phyloP scores from a whole-genome alignment of 2,797 vertebrate species.

The Cyclopterus lumpus region DNA sequence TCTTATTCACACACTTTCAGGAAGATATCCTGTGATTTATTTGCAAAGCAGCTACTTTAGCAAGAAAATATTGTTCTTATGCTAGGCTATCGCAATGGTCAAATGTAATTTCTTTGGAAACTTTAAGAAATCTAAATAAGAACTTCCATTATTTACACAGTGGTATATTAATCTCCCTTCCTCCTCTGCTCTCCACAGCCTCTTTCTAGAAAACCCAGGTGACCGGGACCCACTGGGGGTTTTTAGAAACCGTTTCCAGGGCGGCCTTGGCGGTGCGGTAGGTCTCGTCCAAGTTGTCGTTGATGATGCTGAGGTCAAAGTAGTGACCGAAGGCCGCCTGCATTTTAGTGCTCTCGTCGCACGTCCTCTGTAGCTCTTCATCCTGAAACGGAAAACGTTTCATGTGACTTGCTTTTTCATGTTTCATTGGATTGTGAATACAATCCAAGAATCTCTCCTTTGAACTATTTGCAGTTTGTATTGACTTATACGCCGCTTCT shows the following conservation, averaged over 20 bases:
- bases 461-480: background rate
- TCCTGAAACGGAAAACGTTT: slow-evolving; percentile 81
- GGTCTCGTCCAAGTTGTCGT: slow-evolving; percentile 91
- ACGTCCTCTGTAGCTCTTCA: slow-evolving; percentile 88
- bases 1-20: background rate
- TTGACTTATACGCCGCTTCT: background rate
- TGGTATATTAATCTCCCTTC: background rate
- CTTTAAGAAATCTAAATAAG: background rate
- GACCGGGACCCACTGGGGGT: slow-evolving; percentile 95
- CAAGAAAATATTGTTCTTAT: background rate
- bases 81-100: background rate
- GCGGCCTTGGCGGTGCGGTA: slow-evolving; percentile 88
- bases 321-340: slow-evolving; percentile 91
- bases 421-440: slow-evolving; percentile 58
- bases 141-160: slow-evolving; percentile 18
- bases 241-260: slow-evolving; percentile 88
- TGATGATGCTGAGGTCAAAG: slow-evolving; percentile 93
- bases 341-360: slow-evolving; percentile 90
- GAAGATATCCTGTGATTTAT: background rate
- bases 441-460: slow-evolving; percentile 8
- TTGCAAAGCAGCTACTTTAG: background rate
- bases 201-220: slow-evolving; percentile 92
- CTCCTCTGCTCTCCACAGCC: background rate
- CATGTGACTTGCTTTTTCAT: background rate
- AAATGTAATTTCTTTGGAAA: background rate